A percentile compares a stretch with the other conserved stretches of the same genome.
Evolutionary conservation across 2,888 invertebrate species (phyloP).

Genomic region (Aromia moschata): DNA sequence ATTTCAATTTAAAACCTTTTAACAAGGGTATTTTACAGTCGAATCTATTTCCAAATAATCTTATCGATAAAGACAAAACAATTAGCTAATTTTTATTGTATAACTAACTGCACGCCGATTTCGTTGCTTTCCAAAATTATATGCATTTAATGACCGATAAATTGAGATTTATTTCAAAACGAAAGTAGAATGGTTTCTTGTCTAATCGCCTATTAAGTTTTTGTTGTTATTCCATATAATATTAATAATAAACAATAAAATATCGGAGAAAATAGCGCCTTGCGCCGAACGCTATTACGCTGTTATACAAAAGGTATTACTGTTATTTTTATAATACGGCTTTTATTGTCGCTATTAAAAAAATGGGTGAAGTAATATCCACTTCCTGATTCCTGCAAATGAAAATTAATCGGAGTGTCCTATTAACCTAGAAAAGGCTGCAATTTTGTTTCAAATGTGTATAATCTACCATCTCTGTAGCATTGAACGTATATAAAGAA

Average conservation of each 20-base stretch:
- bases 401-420: slow-evolving; percentile 15
- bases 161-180: slow-evolving; percentile 45
- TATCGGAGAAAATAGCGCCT: slow-evolving; percentile 8
- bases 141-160: slow-evolving; percentile 45
- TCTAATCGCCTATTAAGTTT: slow-evolving; percentile 33
- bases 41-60: slow-evolving; percentile 7
- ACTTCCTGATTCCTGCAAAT: slow-evolving; percentile 17
- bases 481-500: background rate
- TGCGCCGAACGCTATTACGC: slow-evolving; percentile 7
- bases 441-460: background rate
- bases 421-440: slow-evolving; percentile 12
- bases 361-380: slow-evolving; percentile 6
- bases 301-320: background rate
- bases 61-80: slow-evolving; percentile 19
- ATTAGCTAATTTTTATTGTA: slow-evolving; percentile 33
- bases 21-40: background rate
- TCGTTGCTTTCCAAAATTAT: slow-evolving; percentile 44
- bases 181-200: slow-evolving; percentile 39
- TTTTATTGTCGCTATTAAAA: slow-evolving; percentile 9
- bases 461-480: background rate
- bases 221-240: slow-evolving; percentile 22
- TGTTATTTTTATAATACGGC: slow-evolving; percentile 6
- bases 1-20: background rate
- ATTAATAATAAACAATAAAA: slow-evolving; percentile 13
- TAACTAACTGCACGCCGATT: slow-evolving; percentile 37